Evolutionary conservation across 2,888 invertebrate genomes (phyloP).

Genomic region (Aspidiotus destructor): DNA sequence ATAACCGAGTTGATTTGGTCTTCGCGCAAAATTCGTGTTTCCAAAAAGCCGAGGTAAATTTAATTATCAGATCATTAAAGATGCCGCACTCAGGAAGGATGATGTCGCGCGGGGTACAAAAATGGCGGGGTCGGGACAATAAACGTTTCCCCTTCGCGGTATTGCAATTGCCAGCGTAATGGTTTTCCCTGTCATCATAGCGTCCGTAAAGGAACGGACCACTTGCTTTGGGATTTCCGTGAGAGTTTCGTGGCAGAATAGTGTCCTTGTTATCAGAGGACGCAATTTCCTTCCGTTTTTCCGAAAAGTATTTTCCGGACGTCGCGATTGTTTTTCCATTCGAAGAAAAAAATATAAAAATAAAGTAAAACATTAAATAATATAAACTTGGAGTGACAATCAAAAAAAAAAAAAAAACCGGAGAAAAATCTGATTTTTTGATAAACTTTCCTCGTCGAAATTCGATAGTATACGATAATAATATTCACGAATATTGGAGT

Average conservation of each 20-base stretch:
- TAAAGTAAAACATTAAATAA: no score
- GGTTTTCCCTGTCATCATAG: constrained; percentile 31
- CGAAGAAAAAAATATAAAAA: no score
- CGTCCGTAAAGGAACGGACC: constrained; percentile 32
- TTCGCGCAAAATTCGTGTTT: constrained; percentile 28
- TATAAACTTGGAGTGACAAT: no score
- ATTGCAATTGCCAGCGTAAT: constrained; percentile 32
- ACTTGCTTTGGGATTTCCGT: constrained; percentile 33
- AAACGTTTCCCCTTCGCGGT: constrained; percentile 33
- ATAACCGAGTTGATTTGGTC: constrained; percentile 29
- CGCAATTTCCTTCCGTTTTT: constrained; percentile 32
- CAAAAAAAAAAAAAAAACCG: no score
- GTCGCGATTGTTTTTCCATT: constrained; percentile 25
- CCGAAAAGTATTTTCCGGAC: constrained; percentile 29
- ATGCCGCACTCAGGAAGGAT: constrained; percentile 13
- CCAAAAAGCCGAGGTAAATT: constrained; percentile 34
- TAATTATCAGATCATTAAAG: constrained; percentile 35
- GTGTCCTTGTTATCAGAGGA: constrained; percentile 29
- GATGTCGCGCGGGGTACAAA: constrained; percentile 11
- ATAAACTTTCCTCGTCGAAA: no score
- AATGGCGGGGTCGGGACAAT: constrained; percentile 20
- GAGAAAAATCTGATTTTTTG: no score
- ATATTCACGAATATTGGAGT: no score
- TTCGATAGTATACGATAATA: no score
- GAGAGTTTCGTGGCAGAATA: constrained; percentile 31